Percentiles rank a stretch among this genome's conserved stretches.
phyloP scores from a whole-genome alignment of 2,113 vertebrate genomes.

The Larimichthys crocea region DNA sequence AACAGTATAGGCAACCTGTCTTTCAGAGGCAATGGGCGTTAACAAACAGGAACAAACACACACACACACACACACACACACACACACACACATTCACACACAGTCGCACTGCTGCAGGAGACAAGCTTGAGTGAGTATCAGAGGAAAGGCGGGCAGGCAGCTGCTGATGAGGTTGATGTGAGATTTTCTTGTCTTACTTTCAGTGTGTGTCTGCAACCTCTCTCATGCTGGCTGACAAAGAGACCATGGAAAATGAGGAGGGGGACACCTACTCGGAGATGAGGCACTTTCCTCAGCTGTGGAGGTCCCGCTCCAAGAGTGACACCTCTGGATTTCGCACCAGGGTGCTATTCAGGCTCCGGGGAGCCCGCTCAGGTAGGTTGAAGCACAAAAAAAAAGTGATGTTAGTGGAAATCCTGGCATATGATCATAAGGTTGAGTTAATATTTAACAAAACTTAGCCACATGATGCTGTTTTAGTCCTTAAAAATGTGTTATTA shows the following conservation, averaged over 20 bases:
- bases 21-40: conserved; percentile 20
- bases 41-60: conserved; percentile 12
- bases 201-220: background rate
- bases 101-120: background rate
- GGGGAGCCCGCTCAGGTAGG: conserved; percentile 76
- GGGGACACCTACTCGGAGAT: conserved; percentile 51
- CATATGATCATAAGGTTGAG: background rate
- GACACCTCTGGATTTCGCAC: conserved; percentile 75
- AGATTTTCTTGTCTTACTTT: background rate
- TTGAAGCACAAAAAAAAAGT: background rate
- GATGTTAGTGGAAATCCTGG: background rate
- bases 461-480: background rate
- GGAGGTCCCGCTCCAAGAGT: conserved; percentile 75
- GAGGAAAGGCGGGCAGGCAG: background rate
- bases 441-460: background rate
- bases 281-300: conserved; percentile 47
- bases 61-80: background rate
- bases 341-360: conserved; percentile 66
- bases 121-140: conserved; percentile 11
- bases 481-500: background rate
- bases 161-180: background rate
- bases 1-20: background rate
- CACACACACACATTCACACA: background rate
- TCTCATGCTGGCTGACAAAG: conserved; percentile 14
- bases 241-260: conserved; percentile 69